These are phyloP conservation scores for Myathropa florea DNA, from an alignment of 2,888 invertebrate genomes.

Conservation along the genomic window DNA sequence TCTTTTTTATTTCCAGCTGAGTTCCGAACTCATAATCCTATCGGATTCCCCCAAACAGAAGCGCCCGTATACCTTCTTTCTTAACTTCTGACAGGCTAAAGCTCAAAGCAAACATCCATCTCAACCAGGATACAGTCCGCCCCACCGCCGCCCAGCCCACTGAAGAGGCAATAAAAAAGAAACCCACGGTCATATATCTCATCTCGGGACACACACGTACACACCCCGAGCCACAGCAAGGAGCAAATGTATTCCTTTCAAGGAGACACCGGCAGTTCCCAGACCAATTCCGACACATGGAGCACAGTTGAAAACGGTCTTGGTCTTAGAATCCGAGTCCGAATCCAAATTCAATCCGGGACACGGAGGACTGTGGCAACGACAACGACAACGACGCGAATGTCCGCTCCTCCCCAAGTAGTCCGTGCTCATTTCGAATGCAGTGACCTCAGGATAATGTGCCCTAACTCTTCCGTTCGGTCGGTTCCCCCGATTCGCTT, in stretches of 20 bases:
- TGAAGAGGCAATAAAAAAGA: slow-evolving; percentile 67
- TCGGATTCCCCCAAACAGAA: slow-evolving; percentile 10
- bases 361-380: too few relatives aligned
- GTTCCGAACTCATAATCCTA: slow-evolving; percentile 47
- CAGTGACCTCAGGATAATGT: slow-evolving; percentile 73
- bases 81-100: slow-evolving; percentile 42
- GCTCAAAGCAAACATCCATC: slow-evolving; percentile 48
- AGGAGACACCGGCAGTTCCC: slow-evolving; percentile 37
- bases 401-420: background rate
- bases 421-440: slow-evolving; percentile 66
- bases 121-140: background rate
- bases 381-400: background rate
- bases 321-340: slow-evolving; percentile 1
- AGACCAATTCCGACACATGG: slow-evolving; percentile 15
- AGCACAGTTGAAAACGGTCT: slow-evolving; percentile 53
- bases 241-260: slow-evolving; percentile 35
- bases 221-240: slow-evolving; percentile 25
- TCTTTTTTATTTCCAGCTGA: slow-evolving; percentile 28
- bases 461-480: slow-evolving; percentile 71
- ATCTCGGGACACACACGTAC: slow-evolving; percentile 42
- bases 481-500: slow-evolving; percentile 22
- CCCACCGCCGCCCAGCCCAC: slow-evolving; percentile 8
- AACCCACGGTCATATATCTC: slow-evolving; percentile 69
- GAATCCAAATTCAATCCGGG: slow-evolving; percentile 44
- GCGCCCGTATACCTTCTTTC: slow-evolving; percentile 23